Percentiles rank a stretch among this genome's conserved stretches.
Conservation (phyloP, 2,113 vertebrate genomes). For the Macroglossus sobrinus region DNA sequence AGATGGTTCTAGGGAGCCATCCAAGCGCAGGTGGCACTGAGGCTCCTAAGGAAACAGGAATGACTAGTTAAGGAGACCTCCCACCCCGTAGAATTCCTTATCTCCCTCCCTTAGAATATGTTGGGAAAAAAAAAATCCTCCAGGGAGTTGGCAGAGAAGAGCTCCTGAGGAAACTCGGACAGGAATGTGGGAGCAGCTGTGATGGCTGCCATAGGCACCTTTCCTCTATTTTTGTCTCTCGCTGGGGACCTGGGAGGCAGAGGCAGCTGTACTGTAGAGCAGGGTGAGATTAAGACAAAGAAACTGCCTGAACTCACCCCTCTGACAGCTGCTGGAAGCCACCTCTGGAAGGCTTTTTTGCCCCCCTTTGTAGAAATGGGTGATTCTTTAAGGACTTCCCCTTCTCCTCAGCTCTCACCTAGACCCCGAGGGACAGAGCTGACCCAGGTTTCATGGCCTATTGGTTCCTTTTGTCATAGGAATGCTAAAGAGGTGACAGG, state of each 20-base stretch:
- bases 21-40: background rate
- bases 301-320: background rate
- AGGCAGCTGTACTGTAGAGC: fast-evolving
- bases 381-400: background rate
- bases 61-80: background rate
- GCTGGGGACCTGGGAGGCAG: background rate
- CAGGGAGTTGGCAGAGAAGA: background rate
- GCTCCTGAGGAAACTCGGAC: background rate
- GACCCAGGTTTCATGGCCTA: background rate
- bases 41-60: background rate
- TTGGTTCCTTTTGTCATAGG: background rate
- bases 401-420: background rate
- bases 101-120: background rate
- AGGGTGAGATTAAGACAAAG: background rate
- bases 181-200: background rate
- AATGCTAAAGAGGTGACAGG: background rate
- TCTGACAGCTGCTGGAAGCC: background rate
- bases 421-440: background rate
- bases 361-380: background rate
- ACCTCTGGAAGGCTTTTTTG: background rate
- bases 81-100: background rate
- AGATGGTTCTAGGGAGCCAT: background rate
- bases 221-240: background rate
- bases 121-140: background rate
- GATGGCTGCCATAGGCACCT: fast-evolving